phyloP scores from a whole-genome alignment of 2,113 vertebrate species.

The Melanerpes formicivorus region DNA sequence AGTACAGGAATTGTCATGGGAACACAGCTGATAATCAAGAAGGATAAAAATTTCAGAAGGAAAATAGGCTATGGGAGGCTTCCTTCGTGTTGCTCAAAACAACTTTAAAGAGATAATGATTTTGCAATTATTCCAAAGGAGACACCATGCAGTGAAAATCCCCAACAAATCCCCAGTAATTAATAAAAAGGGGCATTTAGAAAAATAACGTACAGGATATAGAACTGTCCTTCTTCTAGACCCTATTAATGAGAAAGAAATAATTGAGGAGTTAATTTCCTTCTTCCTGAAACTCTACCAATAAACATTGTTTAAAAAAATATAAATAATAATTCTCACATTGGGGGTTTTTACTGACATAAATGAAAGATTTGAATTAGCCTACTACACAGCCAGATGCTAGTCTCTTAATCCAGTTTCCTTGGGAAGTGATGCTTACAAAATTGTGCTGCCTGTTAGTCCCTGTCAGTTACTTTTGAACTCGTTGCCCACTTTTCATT shows the following conservation, averaged over 20 bases:
- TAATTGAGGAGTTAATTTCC: not conserved
- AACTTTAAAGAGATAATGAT: not conserved
- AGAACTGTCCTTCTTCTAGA: not conserved
- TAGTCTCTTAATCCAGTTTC: not conserved
- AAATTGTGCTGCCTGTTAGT: not conserved
- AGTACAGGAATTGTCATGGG: constrained; percentile 65
- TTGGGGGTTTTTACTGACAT: not conserved
- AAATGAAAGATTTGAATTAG: not conserved
- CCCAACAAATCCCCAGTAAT: not conserved
- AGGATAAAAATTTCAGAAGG: constrained; percentile 49
- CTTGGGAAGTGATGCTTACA: not conserved
- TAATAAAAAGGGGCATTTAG: not conserved
- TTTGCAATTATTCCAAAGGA: constrained; percentile 1
- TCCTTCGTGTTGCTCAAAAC: not conserved
- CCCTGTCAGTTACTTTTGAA: not conserved
- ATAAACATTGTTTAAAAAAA: not conserved
- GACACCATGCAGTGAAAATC: not conserved
- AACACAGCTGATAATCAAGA: constrained; percentile 57
- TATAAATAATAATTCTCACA: not conserved
- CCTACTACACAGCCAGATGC: not conserved
- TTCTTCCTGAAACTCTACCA: not conserved
- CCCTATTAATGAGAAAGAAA: not conserved
- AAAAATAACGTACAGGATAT: not conserved
- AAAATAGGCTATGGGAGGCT: not conserved
- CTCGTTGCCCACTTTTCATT: not conserved